Conservation (phyloP, 2,113 vertebrate species). For the Axis porcinus region DNA sequence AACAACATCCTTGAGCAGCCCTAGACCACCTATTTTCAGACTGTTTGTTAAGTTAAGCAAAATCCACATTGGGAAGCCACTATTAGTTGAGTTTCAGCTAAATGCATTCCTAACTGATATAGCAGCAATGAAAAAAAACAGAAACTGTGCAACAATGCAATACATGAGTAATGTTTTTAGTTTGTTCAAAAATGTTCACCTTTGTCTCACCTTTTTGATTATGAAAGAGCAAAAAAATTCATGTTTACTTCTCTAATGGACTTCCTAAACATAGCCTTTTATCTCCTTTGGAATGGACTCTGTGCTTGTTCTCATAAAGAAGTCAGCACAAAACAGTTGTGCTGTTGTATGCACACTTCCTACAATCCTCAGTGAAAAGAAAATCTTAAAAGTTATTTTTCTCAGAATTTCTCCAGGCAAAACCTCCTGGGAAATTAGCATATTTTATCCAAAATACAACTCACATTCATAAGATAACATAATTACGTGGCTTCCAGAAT, state of each 20-base stretch:
- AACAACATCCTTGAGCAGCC: not conserved
- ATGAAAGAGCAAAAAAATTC: not conserved
- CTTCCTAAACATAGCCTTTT: not conserved
- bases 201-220: not conserved
- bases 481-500: not conserved
- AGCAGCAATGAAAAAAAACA: not conserved
- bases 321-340: not conserved
- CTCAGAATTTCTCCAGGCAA: constrained; percentile 3
- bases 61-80: not conserved
- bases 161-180: not conserved
- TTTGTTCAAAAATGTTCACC: not conserved
- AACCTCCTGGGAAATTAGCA: not conserved
- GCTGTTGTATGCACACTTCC: not conserved
- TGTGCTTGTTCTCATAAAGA: not conserved
- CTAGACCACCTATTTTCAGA: not conserved
- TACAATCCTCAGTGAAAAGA: not conserved
- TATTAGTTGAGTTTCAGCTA: not conserved
- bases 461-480: not conserved
- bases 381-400: not conserved
- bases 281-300: not conserved
- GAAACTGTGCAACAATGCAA: not conserved
- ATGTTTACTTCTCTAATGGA: not conserved
- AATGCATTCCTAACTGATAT: not conserved
- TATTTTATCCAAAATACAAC: constrained; percentile 8
- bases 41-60: not conserved